Base-by-base conservation (phyloP, 2,113 vertebrate genomes). In the Podarcis muralis region DNA sequence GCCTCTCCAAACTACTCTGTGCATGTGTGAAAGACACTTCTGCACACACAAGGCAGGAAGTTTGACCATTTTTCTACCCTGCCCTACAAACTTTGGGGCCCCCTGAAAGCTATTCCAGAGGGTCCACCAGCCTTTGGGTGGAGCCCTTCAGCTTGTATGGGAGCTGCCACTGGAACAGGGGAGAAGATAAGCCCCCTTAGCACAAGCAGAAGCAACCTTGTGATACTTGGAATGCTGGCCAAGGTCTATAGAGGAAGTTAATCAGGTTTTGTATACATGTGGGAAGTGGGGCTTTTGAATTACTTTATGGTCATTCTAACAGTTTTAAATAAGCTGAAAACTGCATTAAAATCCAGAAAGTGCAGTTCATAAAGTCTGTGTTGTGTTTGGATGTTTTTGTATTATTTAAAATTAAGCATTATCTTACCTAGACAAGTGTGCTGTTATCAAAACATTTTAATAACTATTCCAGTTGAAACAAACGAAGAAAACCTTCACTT, bases 51-150 rank as follows among this genome's bases (percentile, higher is more conserved):
- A 11, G 74, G 72, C 13, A 76, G 40, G n/a, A 72, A 13, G 43
- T n/a, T 48, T 71, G 32, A 48, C 53, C 65, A 43, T 83, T 88
- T 82, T 43, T 16, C 57, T 23, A 77, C 59, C 74, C 27, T n/a
- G 57, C 37, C 4, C 66, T 62, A 4, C 85, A 86, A 30, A 30
- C 30, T 32, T 59, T 68, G 32, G 18, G 53, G 43, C 43, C 72
- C 25, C 74, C 57, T 40, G 37, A 84, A 88, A 88, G 81, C 8
- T 37, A 71, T 87, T 87, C 77, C 68, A 62, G 66, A 81, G 32
- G 69, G 37, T 62, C 68, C 68, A 37, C 25, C 48, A 59, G 2
- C 65, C 68, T 79, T 65, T 43, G 65, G 75, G 75, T 75, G 74
- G 75, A 48, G 62, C 40, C 62, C 48, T 86, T 68, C 20, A 74